Evolutionary conservation across 2,797 vertebrate species (phyloP).

Genomic region (Sarcoramphus papa): DNA sequence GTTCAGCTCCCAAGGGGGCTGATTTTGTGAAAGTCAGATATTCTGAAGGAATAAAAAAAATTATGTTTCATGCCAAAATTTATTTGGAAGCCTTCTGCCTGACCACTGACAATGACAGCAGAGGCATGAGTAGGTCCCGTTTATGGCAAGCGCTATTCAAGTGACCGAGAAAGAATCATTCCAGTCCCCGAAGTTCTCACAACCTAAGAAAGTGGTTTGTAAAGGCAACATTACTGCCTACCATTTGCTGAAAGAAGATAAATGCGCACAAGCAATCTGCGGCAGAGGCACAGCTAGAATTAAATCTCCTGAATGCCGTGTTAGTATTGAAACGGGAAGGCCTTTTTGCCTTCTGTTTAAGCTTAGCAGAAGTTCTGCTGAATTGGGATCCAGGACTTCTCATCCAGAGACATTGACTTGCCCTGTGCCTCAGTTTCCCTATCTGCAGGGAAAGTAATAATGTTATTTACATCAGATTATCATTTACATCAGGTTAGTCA

Average conservation of each 20-base stretch:
- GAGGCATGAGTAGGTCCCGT: not conserved
- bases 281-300: not conserved
- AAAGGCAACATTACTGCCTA: not conserved
- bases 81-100: not conserved
- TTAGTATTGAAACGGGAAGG: not conserved
- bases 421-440: not conserved
- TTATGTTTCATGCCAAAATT: fast-evolving
- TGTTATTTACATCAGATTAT: not conserved
- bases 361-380: not conserved
- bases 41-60: not conserved
- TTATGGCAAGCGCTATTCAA: not conserved
- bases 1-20: not conserved
- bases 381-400: not conserved
- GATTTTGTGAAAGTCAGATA: not conserved
- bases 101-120: not conserved
- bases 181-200: not conserved
- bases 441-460: not conserved
- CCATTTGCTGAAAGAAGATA: not conserved
- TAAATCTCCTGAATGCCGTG: not conserved
- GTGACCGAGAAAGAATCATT: not conserved
- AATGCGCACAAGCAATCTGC: not conserved
- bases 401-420: not conserved
- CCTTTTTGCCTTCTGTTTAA: not conserved
- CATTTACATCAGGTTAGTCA: not conserved
- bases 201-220: not conserved